Base-by-base conservation (phyloP, 1,140 invertebrate species). In the Drosophila sp. region DNA sequence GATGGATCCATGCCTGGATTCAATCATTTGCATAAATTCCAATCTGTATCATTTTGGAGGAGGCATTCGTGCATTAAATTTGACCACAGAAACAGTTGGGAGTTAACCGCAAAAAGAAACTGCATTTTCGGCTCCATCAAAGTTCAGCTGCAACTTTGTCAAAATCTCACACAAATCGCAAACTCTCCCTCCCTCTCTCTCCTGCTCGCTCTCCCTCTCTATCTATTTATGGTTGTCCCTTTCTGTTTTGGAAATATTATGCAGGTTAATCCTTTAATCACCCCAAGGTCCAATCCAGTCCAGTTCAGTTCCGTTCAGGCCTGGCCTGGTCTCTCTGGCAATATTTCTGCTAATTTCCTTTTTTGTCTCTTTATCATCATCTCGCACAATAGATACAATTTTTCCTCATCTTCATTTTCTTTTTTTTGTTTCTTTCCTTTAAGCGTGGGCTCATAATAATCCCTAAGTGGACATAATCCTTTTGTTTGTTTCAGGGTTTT, bases 241-340 rank as follows among this genome's bases (percentile, higher is more conserved):
- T 50, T 70, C 55, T 73, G 77, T 86, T 87, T 89, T 79, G 83
- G 73, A 87, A 87, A 87, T 87, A 87, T 87, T 87, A 87, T 87
- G 83, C 80, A 77, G 72, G 60, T 69, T 87, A 87, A 87, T 89
- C 83, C 80, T 82, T 84, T 87, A 87, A 87, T 89, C 83, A 77
- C 84, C 67, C 84, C 67, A 32, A 40, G 60, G 67, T 76, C 56
- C 64, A n/a, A 23, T 38, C 11, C 35, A 3, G 35, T 38, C 35
- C 35, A 38, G 60, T 60, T 30, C 40, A 25, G 11, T 8, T 47
- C 61, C 40, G 27, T 68, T 25, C 66, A 38, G 56, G 61, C 62
- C 60, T 77, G 81, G 41, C 17, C 41, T n/a, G 17, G 17, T 44
- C 17, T 17, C 17, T 17, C 17, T 17, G 17, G 67, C 82, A 82